Percentiles rank a stretch among this genome's conserved stretches.
phyloP scores from a whole-genome alignment of 2,888 invertebrate species.

The Orthosia incerta region DNA sequence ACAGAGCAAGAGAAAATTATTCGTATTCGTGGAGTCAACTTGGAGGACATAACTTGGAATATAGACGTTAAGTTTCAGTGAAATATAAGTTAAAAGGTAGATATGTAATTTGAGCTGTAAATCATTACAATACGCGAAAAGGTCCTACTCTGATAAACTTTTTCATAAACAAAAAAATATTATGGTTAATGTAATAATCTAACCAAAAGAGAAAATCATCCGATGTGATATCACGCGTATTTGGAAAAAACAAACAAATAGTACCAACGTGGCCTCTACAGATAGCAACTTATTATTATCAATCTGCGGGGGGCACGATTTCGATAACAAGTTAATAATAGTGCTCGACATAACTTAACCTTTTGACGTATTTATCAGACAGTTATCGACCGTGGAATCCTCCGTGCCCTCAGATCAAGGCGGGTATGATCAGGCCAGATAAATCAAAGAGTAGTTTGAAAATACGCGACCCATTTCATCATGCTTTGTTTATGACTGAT shows the following conservation, averaged over 20 bases:
- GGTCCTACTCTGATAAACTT: background rate
- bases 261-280: slow-evolving; percentile 32
- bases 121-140: background rate
- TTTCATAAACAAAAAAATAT: background rate
- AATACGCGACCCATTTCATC: slow-evolving; percentile 50
- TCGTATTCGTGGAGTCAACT: too few relatives aligned
- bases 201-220: slow-evolving; percentile 6
- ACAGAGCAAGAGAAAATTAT: too few relatives aligned
- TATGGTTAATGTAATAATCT: background rate
- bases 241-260: slow-evolving; percentile 39
- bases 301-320: slow-evolving; percentile 60
- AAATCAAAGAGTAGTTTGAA: slow-evolving; percentile 23
- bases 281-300: slow-evolving; percentile 60
- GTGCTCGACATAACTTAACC: slow-evolving; percentile 62
- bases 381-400: slow-evolving; percentile 60
- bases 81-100: background rate
- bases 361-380: slow-evolving; percentile 45
- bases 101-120: background rate
- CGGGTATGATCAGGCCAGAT: slow-evolving; percentile 29
- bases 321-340: slow-evolving; percentile 62
- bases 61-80: too few relatives aligned
- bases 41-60: too few relatives aligned
- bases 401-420: slow-evolving; percentile 49
- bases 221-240: slow-evolving; percentile 28
- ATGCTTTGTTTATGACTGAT: slow-evolving; percentile 28